Evolutionary conservation across 1,140 invertebrate species (phyloP).

Genomic region (Drosophila fuyamai): DNA sequence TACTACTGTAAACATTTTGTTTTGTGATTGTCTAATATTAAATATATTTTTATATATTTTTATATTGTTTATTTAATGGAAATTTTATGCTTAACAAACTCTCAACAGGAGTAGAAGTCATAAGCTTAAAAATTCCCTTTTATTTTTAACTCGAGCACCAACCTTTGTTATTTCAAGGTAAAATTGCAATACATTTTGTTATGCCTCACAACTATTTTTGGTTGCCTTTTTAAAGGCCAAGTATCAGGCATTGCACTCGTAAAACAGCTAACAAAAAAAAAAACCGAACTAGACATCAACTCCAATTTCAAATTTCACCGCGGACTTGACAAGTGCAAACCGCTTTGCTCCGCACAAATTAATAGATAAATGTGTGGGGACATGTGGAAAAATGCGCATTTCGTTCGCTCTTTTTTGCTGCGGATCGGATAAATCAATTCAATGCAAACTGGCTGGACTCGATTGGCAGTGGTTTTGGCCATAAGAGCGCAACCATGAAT

Average conservation of each 20-base stretch:
- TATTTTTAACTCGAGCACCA: no score
- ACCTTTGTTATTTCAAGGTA: no score
- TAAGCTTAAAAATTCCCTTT: no score
- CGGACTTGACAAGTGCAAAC: conserved; percentile 24
- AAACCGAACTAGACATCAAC: conserved; percentile 40
- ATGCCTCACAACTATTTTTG: no score
- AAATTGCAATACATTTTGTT: no score
- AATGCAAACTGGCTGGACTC: conserved; percentile 50
- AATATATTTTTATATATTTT: no score
- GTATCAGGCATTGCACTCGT: conserved; percentile 27
- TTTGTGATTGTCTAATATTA: no score
- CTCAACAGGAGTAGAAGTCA: no score
- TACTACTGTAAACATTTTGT: no score
- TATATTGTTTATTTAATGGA: no score
- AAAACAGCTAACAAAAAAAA: conserved; percentile 29
- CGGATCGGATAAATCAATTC: conserved; percentile 8
- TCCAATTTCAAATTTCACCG: conserved; percentile 40
- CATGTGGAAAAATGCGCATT: conserved; percentile 26
- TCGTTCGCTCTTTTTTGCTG: conserved; percentile 22
- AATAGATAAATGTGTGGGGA: conserved; percentile 34
- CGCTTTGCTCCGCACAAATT: conserved; percentile 27
- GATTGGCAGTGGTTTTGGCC: conserved; percentile 53
- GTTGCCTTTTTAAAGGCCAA: no score
- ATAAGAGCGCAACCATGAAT: conserved; percentile 32
- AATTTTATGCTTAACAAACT: no score